A percentile compares a stretch with the other conserved stretches of the same genome.
These are phyloP conservation scores for Prosopocoilus inquinatus DNA, from an alignment of 2,888 invertebrate genomes.

Conservation along the genomic window DNA sequence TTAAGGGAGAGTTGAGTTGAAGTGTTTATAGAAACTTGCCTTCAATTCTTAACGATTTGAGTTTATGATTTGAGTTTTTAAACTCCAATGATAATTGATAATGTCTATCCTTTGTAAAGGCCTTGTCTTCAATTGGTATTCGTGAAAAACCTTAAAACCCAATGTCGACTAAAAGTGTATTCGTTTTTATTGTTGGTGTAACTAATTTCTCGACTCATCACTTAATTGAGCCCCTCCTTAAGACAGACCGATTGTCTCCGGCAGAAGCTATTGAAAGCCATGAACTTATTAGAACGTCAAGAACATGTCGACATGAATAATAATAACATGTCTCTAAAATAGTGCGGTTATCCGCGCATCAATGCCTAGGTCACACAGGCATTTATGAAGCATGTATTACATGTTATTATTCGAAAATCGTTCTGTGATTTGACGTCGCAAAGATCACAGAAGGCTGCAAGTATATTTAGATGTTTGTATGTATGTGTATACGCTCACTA, in stretches of 20 bases:
- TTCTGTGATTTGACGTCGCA: constrained; percentile 4
- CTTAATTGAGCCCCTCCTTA: constrained; percentile 20
- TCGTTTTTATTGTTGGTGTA: too few species aligned
- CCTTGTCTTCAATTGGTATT: too few species aligned
- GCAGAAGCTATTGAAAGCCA: constrained; percentile 16
- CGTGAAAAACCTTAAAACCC: too few species aligned
- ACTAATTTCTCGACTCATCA: constrained; percentile 8
- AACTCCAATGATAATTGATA: too few species aligned
- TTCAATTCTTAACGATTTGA: too few species aligned
- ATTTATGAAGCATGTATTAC: constrained; percentile 25
- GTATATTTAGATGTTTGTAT: too few species aligned
- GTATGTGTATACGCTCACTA: too few species aligned
- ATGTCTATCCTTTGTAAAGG: too few species aligned
- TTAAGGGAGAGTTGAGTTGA: too few species aligned
- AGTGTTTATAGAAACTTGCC: too few species aligned
- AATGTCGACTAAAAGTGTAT: too few species aligned
- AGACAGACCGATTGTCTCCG: constrained; percentile 8
- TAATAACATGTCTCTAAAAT: constrained; percentile 26
- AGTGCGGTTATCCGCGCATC: constrained; percentile 35
- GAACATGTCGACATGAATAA: constrained; percentile 31
- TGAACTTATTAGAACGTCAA: constrained; percentile 22
- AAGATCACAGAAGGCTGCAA: background rate
- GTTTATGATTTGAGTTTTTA: too few species aligned
- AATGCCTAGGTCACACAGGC: constrained; percentile 37
- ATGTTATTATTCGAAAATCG: constrained; percentile 7